Evolutionary conservation across 2,113 vertebrate species (phyloP).

Genomic region (Pipra filicauda): DNA sequence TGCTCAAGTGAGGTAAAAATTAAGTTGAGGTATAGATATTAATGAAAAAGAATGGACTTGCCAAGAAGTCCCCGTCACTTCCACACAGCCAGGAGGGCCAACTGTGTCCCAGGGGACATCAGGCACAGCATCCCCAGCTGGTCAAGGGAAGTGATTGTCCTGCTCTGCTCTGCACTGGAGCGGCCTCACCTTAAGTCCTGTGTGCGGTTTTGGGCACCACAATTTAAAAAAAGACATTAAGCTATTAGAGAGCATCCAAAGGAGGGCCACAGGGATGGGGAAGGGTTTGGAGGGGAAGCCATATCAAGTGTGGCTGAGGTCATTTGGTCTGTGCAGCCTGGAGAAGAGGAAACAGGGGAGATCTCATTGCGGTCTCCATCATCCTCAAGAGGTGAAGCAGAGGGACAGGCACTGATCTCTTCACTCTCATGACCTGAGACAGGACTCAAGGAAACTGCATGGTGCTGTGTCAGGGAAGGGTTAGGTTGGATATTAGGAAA

Average conservation of each 20-base stretch:
- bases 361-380: neutral
- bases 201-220: neutral
- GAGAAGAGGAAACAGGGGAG: neutral
- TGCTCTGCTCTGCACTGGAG: neutral
- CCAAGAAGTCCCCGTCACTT: neutral
- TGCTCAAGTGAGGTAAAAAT: neutral
- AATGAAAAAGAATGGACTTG: neutral
- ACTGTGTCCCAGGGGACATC: rapidly evolving
- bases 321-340: neutral
- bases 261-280: neutral
- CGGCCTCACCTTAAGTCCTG: rapidly evolving
- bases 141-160: neutral
- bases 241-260: neutral
- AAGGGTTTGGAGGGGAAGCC: neutral
- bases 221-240: neutral
- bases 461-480: neutral
- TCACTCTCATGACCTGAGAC: neutral
- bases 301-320: neutral
- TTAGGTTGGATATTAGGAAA: neutral
- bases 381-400: neutral
- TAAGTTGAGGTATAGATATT: neutral
- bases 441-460: neutral
- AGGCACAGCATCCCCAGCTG: rapidly evolving
- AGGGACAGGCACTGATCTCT: neutral
- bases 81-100: neutral